Conservation (phyloP, 1,140 invertebrate species). For the Carposina sasakii region DNA sequence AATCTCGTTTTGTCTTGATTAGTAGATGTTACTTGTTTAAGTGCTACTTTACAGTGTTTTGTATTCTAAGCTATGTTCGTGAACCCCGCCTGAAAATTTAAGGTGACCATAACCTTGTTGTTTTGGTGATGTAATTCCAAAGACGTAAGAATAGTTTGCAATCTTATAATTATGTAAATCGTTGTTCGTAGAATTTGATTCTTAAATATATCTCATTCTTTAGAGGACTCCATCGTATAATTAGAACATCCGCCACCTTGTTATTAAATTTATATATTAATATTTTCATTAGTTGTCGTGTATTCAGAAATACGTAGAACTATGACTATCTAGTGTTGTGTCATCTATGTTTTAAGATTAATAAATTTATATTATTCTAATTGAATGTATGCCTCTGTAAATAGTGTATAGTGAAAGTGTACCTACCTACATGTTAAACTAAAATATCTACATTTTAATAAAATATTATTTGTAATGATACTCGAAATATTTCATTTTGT, state of each 20-base stretch:
- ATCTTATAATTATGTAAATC: constrained; percentile 53
- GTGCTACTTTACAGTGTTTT: no score
- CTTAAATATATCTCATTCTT: constrained; percentile 26
- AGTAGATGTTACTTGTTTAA: no score
- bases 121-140: constrained; percentile 71
- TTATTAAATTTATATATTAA: constrained; percentile 24
- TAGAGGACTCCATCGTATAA: constrained; percentile 34
- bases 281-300: constrained; percentile 21
- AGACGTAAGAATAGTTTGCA: constrained; percentile 66
- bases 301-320: constrained; percentile 23
- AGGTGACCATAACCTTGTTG: constrained; percentile 66
- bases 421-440: constrained; percentile 43
- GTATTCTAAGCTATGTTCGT: no score
- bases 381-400: constrained; percentile 46
- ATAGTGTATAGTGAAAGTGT: constrained; percentile 59
- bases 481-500: no score
- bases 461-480: constrained; percentile 28
- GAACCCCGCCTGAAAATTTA: constrained; percentile 64
- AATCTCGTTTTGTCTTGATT: no score
- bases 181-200: constrained; percentile 34
- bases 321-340: constrained; percentile 21
- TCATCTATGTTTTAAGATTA: constrained; percentile 34
- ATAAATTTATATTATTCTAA: constrained; percentile 44
- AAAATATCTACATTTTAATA: constrained; percentile 23
- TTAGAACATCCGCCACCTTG: constrained; percentile 27